Conservation (phyloP, 2,113 vertebrate species). For the Syngnathus scovelli region DNA sequence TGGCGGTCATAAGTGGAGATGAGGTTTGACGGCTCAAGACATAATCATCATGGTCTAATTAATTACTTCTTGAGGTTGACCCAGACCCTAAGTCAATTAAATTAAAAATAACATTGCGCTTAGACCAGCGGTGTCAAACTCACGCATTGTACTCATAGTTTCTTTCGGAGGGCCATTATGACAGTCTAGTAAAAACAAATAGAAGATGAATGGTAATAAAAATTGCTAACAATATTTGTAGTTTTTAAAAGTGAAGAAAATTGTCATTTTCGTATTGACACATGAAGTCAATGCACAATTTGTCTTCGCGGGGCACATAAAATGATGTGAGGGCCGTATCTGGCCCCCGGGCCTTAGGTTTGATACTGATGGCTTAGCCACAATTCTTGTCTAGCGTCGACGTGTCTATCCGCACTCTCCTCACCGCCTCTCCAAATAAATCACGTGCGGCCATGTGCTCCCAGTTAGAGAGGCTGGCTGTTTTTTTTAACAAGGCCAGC, state of each 20-base stretch:
- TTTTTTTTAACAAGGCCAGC: constrained; percentile 4
- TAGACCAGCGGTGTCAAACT: neutral
- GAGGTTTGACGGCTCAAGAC: neutral
- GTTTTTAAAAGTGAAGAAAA: no score
- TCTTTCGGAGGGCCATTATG: no score
- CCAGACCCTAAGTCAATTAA: neutral
- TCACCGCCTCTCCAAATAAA: neutral
- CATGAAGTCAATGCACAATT: no score
- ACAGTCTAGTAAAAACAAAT: no score
- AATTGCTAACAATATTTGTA: no score
- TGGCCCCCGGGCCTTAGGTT: no score
- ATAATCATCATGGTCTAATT: neutral
- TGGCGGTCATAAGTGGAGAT: constrained; percentile 10
- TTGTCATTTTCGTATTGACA: no score
- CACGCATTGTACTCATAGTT: no score
- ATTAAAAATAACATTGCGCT: neutral
- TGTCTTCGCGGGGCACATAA: no score
- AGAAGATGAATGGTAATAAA: no score
- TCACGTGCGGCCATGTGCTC: constrained; percentile 7
- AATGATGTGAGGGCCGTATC: no score
- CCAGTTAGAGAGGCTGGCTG: neutral
- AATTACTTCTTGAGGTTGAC: neutral
- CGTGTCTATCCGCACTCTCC: constrained; percentile 3
- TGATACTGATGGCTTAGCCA: no score
- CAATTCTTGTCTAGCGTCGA: neutral